These are phyloP conservation scores for Lithosia quadra DNA, from an alignment of 2,888 invertebrate genomes.

Conservation along the genomic window DNA sequence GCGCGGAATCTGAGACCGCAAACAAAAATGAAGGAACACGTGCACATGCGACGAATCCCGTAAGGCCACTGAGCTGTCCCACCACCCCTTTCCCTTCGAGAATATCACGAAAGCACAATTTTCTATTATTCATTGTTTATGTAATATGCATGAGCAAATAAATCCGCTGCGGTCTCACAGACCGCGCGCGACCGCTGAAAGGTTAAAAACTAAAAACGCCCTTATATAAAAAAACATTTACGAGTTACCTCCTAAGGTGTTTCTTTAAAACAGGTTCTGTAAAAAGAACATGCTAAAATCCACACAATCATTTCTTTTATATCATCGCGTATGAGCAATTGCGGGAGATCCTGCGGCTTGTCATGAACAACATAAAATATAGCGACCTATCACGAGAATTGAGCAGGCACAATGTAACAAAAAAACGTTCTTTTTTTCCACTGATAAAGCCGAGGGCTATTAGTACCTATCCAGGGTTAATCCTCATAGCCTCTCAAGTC, in stretches of 20 bases:
- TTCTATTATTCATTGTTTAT: too few species aligned
- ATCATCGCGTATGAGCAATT: slow-evolving; percentile 12
- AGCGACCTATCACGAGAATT: slow-evolving; percentile 20
- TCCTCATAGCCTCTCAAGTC: slow-evolving; percentile 56
- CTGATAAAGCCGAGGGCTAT: slow-evolving; percentile 44
- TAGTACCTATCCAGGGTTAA: slow-evolving; percentile 59
- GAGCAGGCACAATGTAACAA: slow-evolving; percentile 19
- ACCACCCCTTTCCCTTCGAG: too few species aligned
- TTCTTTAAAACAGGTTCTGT: not conserved
- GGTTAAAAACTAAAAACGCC: not conserved
- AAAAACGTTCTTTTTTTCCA: slow-evolving; percentile 23
- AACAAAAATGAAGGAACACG: too few species aligned
- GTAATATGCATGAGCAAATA: too few species aligned
- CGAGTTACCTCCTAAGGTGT: not conserved
- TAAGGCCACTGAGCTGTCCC: too few species aligned
- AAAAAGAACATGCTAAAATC: not conserved
- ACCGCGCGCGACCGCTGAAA: too few species aligned
- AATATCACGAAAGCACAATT: too few species aligned
- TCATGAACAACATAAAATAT: slow-evolving; percentile 18
- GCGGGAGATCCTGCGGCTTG: slow-evolving; percentile 10
- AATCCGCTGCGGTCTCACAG: too few species aligned
- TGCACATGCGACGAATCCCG: too few species aligned
- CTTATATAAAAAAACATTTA: not conserved
- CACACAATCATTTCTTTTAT: slow-evolving; percentile 3
- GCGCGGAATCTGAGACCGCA: too few species aligned